phyloP scores from a whole-genome alignment of 2,888 invertebrate genomes.

The Leptopilina syphax region DNA sequence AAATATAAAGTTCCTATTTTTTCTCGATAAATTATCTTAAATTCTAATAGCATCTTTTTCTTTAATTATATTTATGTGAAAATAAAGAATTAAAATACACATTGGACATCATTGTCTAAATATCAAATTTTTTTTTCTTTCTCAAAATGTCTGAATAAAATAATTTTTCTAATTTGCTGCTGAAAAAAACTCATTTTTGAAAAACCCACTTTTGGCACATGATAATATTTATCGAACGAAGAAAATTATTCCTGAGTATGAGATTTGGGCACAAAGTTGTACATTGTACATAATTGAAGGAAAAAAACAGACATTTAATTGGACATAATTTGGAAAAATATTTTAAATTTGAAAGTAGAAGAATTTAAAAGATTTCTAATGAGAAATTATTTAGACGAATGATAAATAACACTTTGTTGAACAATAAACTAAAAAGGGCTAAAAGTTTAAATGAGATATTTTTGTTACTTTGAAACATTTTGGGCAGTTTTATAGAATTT shows the following conservation, averaged over 20 bases:
- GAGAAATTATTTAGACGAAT: too few species aligned
- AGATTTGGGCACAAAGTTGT: constrained; percentile 11
- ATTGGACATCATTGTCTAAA: too few species aligned
- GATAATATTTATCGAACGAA: constrained; percentile 34
- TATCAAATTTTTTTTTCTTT: not conserved
- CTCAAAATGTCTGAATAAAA: too few species aligned
- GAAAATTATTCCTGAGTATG: constrained; percentile 31
- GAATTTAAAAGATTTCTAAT: too few species aligned
- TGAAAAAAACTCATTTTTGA: not conserved
- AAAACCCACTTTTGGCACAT: constrained; percentile 24
- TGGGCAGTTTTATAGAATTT: not conserved
- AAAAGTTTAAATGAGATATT: not conserved
- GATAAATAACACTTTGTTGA: too few species aligned
- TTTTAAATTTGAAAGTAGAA: not conserved
- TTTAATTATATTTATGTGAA: not conserved
- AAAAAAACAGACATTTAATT: not conserved
- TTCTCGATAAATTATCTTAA: constrained; percentile 12
- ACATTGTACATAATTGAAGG: not conserved
- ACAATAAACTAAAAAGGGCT: too few species aligned
- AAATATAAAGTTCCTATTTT: constrained; percentile 25
- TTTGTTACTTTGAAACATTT: not conserved
- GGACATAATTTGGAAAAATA: not conserved
- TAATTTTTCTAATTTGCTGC: too few species aligned
- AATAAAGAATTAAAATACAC: not conserved
- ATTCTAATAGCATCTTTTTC: constrained; percentile 19